Conservation (phyloP, 2,113 vertebrate genomes). For the Gila orcuttii region DNA sequence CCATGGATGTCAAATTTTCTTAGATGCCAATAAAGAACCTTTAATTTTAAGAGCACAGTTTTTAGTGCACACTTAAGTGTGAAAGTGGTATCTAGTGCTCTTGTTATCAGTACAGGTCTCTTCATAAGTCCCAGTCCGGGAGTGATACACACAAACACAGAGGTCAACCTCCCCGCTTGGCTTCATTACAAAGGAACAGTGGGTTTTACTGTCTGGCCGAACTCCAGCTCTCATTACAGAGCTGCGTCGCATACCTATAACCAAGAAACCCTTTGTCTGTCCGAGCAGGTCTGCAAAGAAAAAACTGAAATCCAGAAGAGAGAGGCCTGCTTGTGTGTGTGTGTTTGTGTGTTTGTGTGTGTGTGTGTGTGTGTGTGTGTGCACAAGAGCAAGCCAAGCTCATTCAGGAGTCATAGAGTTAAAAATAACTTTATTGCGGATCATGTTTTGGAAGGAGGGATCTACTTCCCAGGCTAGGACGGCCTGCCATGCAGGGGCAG, state of each 20-base stretch:
- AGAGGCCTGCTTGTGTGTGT: constrained; percentile 32
- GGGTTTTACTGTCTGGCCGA: constrained; percentile 65
- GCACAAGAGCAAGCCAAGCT: constrained; percentile 44
- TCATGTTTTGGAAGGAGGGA: constrained; percentile 79
- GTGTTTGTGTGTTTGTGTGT: constrained; percentile 32
- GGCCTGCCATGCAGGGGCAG: constrained; percentile 73
- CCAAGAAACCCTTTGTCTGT: constrained; percentile 62
- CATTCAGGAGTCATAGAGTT: constrained; percentile 72
- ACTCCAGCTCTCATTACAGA: constrained; percentile 63
- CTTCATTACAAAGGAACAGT: constrained; percentile 66
- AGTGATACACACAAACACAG: background rate
- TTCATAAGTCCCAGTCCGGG: background rate
- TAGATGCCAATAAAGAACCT: no score
- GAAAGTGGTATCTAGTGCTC: background rate
- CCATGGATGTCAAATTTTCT: no score
- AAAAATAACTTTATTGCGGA: constrained; percentile 81
- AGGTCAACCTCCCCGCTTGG: background rate
- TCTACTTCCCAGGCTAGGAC: constrained; percentile 74
- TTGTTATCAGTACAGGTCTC: background rate
- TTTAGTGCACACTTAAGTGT: no score
- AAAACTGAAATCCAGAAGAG: background rate
- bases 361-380: constrained; percentile 36
- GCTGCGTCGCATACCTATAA: constrained; percentile 59
- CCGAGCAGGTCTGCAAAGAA: constrained; percentile 38
- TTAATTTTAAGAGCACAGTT: no score